Percentiles rank a stretch among this genome's conserved stretches.
Evolutionary conservation across 1,140 invertebrate genomes (phyloP).

Genomic region (Hyles vespertilio): DNA sequence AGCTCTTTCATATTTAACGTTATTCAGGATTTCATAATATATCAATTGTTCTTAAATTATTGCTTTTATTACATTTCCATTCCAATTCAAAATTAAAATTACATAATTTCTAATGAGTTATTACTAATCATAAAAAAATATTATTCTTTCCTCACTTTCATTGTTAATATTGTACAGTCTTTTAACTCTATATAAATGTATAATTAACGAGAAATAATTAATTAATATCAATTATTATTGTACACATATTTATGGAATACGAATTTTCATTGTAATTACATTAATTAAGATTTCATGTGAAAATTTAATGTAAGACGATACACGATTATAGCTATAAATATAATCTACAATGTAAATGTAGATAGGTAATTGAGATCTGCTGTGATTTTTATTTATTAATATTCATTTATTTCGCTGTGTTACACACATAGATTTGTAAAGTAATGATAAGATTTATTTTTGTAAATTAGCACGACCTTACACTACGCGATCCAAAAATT

Average conservation of each 20-base stretch:
- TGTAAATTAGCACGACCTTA: slow-evolving; percentile 39
- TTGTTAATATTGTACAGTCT: too few species aligned
- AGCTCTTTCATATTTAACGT: too few species aligned
- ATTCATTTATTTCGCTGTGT: slow-evolving; percentile 10
- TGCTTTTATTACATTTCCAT: too few species aligned
- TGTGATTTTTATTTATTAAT: slow-evolving; percentile 50
- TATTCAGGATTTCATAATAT: too few species aligned
- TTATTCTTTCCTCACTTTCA: too few species aligned
- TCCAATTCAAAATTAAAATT: too few species aligned
- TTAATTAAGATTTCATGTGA: slow-evolving; percentile 4
- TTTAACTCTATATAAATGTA: too few species aligned
- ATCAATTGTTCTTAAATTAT: too few species aligned
- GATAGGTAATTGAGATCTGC: slow-evolving; percentile 47
- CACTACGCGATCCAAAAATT: slow-evolving; percentile 18
- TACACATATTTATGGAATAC: slow-evolving; percentile 6
- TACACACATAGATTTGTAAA: slow-evolving; percentile 19
- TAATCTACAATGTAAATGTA: slow-evolving; percentile 32
- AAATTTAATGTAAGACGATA: slow-evolving; percentile 19
- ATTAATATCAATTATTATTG: slow-evolving; percentile 1
- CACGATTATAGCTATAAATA: slow-evolving; percentile 41
- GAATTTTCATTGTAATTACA: slow-evolving; percentile 10
- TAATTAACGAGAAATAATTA: background rate
- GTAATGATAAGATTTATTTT: slow-evolving; percentile 60
- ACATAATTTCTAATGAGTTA: too few species aligned
- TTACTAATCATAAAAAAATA: too few species aligned